Evolutionary conservation across 2,797 vertebrate species (phyloP).

Genomic region (Hybognathus amarus): DNA sequence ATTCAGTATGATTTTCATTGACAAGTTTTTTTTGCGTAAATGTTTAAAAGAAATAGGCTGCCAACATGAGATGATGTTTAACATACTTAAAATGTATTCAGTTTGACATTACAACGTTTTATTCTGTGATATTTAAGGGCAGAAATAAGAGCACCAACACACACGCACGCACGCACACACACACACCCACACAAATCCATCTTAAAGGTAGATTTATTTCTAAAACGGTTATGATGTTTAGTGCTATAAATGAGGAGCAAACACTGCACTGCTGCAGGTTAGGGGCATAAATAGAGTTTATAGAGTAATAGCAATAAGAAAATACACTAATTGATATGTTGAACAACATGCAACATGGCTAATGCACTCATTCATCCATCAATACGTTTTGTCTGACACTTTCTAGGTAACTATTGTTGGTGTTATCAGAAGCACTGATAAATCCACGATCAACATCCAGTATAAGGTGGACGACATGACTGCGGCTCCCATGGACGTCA

Average conservation of each 20-base stretch:
- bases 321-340: too few species aligned
- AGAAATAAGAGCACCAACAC: neutral
- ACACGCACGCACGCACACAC: too few species aligned
- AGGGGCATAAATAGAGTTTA: neutral
- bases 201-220: neutral
- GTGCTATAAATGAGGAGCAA: neutral
- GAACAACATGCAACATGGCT: too few species aligned
- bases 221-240: too few species aligned
- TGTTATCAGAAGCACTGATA: slow-evolving; percentile 89
- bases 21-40: neutral
- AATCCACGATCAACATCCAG: slow-evolving; percentile 95
- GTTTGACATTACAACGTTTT: neutral
- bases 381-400: neutral
- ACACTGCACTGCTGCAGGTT: neutral
- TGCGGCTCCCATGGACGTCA: slow-evolving; percentile 89
- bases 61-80: neutral
- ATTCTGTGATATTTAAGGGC: neutral
- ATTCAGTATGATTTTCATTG: neutral
- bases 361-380: neutral
- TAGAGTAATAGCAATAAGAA: too few species aligned
- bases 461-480: slow-evolving; percentile 99
- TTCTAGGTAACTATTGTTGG: slow-evolving; percentile 90
- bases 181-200: neutral
- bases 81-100: neutral
- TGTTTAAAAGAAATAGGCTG: neutral